Conservation (phyloP, 1,140 invertebrate genomes). For the Zaprionus lachaisei region DNA sequence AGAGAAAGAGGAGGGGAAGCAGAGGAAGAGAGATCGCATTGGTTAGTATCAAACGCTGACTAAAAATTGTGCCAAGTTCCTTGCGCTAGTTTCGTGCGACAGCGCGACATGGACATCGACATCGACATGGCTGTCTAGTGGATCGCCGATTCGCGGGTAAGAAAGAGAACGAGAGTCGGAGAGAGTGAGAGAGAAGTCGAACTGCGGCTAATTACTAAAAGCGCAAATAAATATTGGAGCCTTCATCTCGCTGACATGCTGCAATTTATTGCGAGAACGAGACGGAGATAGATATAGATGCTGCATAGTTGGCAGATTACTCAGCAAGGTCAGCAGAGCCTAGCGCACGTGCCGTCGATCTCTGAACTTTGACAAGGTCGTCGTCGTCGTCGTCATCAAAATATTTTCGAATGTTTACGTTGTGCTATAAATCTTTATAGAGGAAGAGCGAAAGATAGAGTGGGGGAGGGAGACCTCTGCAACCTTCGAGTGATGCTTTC, state of each 20-base stretch:
- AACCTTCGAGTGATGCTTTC: slow-evolving; percentile 27
- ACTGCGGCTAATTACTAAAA: slow-evolving; percentile 71
- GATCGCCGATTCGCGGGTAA: neutral
- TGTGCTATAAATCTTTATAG: slow-evolving; percentile 27
- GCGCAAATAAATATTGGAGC: slow-evolving; percentile 74
- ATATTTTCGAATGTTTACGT: slow-evolving; percentile 43
- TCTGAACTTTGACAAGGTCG: slow-evolving; percentile 61
- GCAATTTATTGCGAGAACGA: slow-evolving; percentile 53
- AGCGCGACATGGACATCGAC: slow-evolving; percentile 63
- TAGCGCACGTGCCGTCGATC: slow-evolving; percentile 16
- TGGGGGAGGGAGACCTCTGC: neutral
- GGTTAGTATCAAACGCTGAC: slow-evolving; percentile 57
- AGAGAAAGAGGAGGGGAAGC: neutral
- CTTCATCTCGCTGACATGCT: slow-evolving; percentile 40
- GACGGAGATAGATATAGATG: neutral
- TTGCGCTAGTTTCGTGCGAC: slow-evolving; percentile 71
- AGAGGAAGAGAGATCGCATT: slow-evolving; percentile 12
- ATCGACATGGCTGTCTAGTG: slow-evolving; percentile 50
- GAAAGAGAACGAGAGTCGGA: neutral
- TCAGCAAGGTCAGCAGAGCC: slow-evolving; percentile 20
- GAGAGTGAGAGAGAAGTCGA: slow-evolving; percentile 26
- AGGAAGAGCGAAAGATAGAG: neutral
- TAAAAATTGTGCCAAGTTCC: slow-evolving; percentile 79
- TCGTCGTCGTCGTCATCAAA: slow-evolving; percentile 22
- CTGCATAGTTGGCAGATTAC: slow-evolving; percentile 20